Evolutionary conservation across 1,140 invertebrate genomes (phyloP).

Genomic region (Lordiphosa mommai): DNA sequence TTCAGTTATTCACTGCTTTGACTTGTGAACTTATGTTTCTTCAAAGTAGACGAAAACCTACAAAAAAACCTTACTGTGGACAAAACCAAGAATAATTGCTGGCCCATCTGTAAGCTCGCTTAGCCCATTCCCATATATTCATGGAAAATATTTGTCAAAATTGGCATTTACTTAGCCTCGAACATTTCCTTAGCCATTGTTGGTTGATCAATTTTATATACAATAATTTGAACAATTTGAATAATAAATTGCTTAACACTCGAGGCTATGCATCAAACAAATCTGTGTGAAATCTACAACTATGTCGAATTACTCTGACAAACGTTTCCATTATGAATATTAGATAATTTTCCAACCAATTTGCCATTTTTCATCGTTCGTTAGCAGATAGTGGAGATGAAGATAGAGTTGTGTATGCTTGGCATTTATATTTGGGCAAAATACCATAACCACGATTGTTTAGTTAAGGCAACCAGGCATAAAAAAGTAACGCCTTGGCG

Average conservation of each 20-base stretch:
- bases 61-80: too few relatives aligned
- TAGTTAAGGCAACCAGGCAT: conserved; percentile 47
- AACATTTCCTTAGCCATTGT: conserved; percentile 1
- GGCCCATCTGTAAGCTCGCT: too few relatives aligned
- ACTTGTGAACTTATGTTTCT: too few relatives aligned
- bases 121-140: too few relatives aligned
- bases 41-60: too few relatives aligned
- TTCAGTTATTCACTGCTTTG: too few relatives aligned
- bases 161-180: neutral
- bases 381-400: conserved; percentile 28
- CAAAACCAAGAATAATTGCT: too few relatives aligned
- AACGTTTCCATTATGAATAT: conserved; percentile 72
- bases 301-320: conserved; percentile 63
- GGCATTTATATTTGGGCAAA: conserved; percentile 57
- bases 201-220: neutral
- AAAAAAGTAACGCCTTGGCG: conserved; percentile 29
- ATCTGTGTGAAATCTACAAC: conserved; percentile 44
- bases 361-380: conserved; percentile 68
- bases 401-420: conserved; percentile 6
- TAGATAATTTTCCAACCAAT: conserved; percentile 66
- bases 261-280: conserved; percentile 13
- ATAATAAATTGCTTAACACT: conserved; percentile 34
- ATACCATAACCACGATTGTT: conserved; percentile 54
- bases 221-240: conserved; percentile 33
- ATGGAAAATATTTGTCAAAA: too few relatives aligned